phyloP scores from a whole-genome alignment of 2,113 vertebrate genomes.

The Potamarius usumacintae region DNA sequence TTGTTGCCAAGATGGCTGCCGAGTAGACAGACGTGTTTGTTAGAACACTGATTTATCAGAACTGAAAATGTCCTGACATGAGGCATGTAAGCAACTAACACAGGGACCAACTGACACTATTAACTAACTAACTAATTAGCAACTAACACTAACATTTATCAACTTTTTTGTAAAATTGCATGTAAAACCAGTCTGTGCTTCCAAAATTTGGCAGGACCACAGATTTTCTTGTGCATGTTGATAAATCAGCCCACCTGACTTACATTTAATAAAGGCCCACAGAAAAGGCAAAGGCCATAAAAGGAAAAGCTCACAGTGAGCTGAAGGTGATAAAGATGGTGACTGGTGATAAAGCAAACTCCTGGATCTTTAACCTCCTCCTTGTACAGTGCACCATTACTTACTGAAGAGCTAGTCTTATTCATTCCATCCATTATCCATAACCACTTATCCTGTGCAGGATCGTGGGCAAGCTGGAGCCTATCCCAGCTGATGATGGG shows the following conservation, averaged over 20 bases:
- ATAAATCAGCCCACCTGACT: no score
- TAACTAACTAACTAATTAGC: no score
- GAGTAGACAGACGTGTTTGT: neutral
- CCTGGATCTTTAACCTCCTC: no score
- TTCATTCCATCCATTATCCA: no score
- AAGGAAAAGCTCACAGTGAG: neutral
- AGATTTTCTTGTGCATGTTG: neutral
- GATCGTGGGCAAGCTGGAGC: no score
- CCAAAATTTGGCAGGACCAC: no score
- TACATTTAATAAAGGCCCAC: no score
- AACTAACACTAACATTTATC: neutral
- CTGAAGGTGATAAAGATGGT: neutral
- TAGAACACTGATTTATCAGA: neutral
- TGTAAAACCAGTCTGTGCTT: neutral
- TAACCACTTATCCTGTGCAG: no score
- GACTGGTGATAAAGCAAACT: neutral
- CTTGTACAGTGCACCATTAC: no score
- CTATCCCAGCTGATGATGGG: no score
- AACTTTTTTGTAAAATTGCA: neutral
- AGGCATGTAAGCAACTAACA: neutral
- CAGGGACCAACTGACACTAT: neutral
- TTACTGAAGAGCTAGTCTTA: neutral
- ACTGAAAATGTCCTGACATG: neutral
- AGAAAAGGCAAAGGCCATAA: neutral
- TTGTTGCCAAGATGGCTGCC: neutral